These are phyloP conservation scores for Boloria selene DNA, from an alignment of 2,888 invertebrate species.

Conservation along the genomic window DNA sequence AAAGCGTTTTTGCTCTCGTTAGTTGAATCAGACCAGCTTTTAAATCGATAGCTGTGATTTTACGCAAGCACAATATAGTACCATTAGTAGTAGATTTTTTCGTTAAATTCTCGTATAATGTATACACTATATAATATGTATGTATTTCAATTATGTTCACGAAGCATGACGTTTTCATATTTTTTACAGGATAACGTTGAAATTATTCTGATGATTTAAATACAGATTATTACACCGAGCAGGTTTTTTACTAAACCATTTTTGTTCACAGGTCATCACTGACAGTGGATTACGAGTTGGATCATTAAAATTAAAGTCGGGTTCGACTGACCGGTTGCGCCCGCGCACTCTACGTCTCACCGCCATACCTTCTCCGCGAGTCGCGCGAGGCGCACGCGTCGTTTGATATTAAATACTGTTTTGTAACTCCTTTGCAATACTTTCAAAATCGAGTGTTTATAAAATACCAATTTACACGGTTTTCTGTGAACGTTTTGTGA, in stretches of 20 bases:
- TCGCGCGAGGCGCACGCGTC: slow-evolving; percentile 51
- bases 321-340: slow-evolving; percentile 56
- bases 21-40: too few species aligned
- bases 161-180: too few species aligned
- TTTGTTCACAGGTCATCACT: slow-evolving; percentile 45
- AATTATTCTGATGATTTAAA: background rate
- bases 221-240: background rate
- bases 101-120: too few species aligned
- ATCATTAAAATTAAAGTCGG: slow-evolving; percentile 62
- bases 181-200: background rate
- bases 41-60: too few species aligned
- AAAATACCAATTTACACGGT: slow-evolving; percentile 46
- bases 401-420: slow-evolving; percentile 39
- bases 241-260: slow-evolving; percentile 15
- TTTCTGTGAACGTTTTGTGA: slow-evolving; percentile 56
- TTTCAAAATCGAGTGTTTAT: slow-evolving; percentile 49
- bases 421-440: slow-evolving; percentile 48
- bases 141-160: too few species aligned
- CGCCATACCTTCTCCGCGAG: slow-evolving; percentile 59
- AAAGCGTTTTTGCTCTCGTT: too few species aligned
- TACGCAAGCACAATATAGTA: too few species aligned
- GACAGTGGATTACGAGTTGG: slow-evolving; percentile 44
- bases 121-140: too few species aligned
- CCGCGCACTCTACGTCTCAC: slow-evolving; percentile 42
- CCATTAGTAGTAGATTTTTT: too few species aligned